Conservation (phyloP, 2,113 vertebrate species). For the Panurus biarmicus region DNA sequence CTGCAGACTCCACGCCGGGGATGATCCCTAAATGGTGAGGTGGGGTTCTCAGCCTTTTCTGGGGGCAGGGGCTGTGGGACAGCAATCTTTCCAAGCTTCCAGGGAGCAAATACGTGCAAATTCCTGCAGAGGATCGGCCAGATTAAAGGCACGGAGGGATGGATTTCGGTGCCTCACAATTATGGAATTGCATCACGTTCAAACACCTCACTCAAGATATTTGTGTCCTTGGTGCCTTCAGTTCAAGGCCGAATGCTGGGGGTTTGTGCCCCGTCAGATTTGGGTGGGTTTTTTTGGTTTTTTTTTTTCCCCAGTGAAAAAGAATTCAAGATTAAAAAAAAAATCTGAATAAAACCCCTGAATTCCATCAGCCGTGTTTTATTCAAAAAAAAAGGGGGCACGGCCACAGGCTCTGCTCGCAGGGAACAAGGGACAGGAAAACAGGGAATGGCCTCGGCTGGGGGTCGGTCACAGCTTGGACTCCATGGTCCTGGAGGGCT, state of each 20-base stretch:
- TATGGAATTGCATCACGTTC: background rate
- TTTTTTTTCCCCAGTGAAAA: background rate
- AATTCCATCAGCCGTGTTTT: background rate
- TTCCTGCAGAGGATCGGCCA: too few relatives aligned
- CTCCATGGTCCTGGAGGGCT: rapidly evolving
- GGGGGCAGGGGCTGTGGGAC: background rate
- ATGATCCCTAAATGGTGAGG: background rate
- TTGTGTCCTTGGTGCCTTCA: background rate
- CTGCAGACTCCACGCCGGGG: background rate
- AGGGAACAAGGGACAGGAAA: background rate
- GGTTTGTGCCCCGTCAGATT: background rate
- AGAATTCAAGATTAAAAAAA: background rate
- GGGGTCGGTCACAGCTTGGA: rapidly evolving
- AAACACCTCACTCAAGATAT: background rate
- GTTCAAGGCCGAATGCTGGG: background rate
- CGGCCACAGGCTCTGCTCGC: background rate
- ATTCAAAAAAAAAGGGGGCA: background rate
- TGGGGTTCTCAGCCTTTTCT: background rate
- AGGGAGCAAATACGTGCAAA: background rate
- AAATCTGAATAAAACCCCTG: rapidly evolving
- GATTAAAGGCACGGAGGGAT: background rate
- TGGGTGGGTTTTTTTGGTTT: too few relatives aligned
- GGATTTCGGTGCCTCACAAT: background rate
- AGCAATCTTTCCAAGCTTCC: background rate
- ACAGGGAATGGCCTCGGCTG: background rate